Percentiles rank a stretch among this genome's conserved stretches.
Conservation (phyloP, 2,113 vertebrate species). For the Dromaius novaehollandiae region DNA sequence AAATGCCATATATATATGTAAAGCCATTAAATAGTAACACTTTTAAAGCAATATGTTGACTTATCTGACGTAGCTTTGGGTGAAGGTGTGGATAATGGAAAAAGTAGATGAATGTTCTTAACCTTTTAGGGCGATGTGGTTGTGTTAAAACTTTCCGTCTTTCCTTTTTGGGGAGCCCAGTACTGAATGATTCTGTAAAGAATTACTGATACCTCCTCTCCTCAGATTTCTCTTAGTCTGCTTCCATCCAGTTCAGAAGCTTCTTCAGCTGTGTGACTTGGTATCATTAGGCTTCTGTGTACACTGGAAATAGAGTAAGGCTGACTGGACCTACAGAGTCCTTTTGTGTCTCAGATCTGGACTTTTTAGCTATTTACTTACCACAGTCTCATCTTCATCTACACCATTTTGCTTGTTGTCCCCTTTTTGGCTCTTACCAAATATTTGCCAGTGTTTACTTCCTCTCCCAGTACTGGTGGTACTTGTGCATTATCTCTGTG, state of each 20-base stretch:
- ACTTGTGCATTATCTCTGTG: not conserved
- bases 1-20: too few relatives aligned
- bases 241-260: fast-evolving
- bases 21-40: too few relatives aligned
- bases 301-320: not conserved
- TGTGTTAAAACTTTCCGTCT: too few relatives aligned
- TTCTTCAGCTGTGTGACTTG: too few relatives aligned
- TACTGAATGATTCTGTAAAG: too few relatives aligned
- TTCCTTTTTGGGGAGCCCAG: too few relatives aligned
- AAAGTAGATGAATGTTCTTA: too few relatives aligned
- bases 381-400: fast-evolving
- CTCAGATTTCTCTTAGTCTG: not conserved
- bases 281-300: fast-evolving
- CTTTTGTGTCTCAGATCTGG: not conserved
- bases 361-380: fast-evolving
- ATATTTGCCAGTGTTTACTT: fast-evolving
- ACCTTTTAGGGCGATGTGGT: too few relatives aligned
- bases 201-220: too few relatives aligned
- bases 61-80: too few relatives aligned
- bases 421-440: not conserved
- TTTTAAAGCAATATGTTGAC: too few relatives aligned
- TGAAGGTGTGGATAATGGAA: too few relatives aligned
- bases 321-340: not conserved
- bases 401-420: not conserved
- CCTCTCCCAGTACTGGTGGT: not conserved